phyloP scores from a whole-genome alignment of 2,797 vertebrate species.

The Lagodon rhomboides region DNA sequence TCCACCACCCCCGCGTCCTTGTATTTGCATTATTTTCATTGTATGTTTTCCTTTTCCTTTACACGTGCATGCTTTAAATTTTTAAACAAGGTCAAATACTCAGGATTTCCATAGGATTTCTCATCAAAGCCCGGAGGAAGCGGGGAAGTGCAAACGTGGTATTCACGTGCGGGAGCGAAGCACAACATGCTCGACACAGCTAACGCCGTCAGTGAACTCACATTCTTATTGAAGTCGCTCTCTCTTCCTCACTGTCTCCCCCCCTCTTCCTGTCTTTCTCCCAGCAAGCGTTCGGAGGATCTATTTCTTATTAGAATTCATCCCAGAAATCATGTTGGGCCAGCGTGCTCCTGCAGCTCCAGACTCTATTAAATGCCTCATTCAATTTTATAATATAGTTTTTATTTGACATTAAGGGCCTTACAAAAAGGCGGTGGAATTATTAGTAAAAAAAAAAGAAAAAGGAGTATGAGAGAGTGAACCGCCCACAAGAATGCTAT shows the following conservation, averaged over 20 bases:
- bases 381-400: slow-evolving; percentile 82
- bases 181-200: slow-evolving; percentile 44
- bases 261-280: slow-evolving; percentile 29
- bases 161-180: slow-evolving; percentile 45
- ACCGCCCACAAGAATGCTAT: slow-evolving; percentile 41
- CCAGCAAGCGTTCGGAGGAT: slow-evolving; percentile 74
- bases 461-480: slow-evolving; percentile 13
- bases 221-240: slow-evolving; percentile 66
- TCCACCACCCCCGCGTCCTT: not conserved
- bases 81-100: slow-evolving; percentile 41
- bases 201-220: slow-evolving; percentile 68
- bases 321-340: slow-evolving; percentile 80
- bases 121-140: slow-evolving; percentile 14
- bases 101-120: slow-evolving; percentile 28
- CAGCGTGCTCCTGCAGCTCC: slow-evolving; percentile 74
- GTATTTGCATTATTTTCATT: not conserved
- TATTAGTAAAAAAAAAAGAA: slow-evolving; percentile 54
- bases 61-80: slow-evolving; percentile 13
- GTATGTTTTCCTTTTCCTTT: not conserved
- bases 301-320: slow-evolving; percentile 83
- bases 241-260: slow-evolving; percentile 39
- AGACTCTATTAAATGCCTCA: slow-evolving; percentile 82
- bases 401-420: slow-evolving; percentile 83
- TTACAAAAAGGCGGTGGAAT: slow-evolving; percentile 72
- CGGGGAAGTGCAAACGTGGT: slow-evolving; percentile 32